phyloP scores from a whole-genome alignment of 2,797 vertebrate species.

The Nyctalus aviator region DNA sequence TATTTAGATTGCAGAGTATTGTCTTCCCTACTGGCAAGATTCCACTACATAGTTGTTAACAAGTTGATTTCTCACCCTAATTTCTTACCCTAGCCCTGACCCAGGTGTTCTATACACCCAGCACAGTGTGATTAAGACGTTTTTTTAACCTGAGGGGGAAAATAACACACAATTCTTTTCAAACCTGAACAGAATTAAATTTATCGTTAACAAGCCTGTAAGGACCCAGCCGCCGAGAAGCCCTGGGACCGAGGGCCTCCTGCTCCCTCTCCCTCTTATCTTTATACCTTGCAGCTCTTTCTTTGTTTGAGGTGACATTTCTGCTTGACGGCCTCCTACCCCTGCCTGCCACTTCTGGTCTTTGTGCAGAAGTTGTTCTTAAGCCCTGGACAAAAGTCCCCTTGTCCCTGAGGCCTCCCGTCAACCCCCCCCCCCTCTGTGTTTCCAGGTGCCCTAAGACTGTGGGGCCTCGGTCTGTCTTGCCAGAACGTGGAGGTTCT shows the following conservation, averaged over 20 bases:
- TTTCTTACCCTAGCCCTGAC: not conserved
- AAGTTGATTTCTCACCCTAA: conserved; percentile 18
- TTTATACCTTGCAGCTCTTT: not conserved
- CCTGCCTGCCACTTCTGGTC: conserved; percentile 6
- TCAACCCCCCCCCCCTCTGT: not conserved
- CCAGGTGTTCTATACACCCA: not conserved
- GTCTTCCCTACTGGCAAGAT: conserved; percentile 16
- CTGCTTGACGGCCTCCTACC: conserved; percentile 8
- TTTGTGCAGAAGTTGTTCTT: not conserved
- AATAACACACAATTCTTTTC: conserved; percentile 14
- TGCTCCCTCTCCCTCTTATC: not conserved
- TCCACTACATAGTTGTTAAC: not conserved
- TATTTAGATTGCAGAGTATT: conserved; percentile 2
- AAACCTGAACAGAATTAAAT: not conserved
- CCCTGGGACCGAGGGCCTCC: not conserved
- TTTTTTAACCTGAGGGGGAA: not conserved
- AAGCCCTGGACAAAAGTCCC: conserved; percentile 50
- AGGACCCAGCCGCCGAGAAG: not conserved
- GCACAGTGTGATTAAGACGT: not conserved
- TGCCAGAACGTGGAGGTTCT: not conserved
- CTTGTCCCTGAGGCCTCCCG: conserved; percentile 12
- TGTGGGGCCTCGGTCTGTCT: not conserved
- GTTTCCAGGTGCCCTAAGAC: not conserved
- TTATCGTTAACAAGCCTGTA: conserved; percentile 12
- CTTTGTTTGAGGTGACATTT: conserved; percentile 38